Evolutionary conservation across 2,888 invertebrate genomes (phyloP).

Genomic region (Oithona nana): DNA sequence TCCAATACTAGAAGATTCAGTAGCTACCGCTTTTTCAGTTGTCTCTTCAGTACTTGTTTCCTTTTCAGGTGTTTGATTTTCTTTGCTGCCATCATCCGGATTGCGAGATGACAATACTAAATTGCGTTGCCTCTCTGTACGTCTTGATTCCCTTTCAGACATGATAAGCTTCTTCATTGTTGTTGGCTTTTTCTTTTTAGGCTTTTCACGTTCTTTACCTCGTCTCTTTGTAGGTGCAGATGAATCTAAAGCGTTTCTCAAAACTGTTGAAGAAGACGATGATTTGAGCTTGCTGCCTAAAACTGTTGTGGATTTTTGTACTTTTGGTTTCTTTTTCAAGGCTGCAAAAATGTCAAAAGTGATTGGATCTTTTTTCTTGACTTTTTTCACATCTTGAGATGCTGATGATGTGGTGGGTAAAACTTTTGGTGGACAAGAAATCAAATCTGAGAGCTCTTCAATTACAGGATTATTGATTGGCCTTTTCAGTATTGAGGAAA

Average conservation of each 20-base stretch:
- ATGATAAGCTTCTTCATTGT: slow-evolving; percentile 23
- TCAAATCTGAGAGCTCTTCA: no score
- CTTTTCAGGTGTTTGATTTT: not conserved
- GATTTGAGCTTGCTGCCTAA: not conserved
- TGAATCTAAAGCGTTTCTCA: slow-evolving; percentile 25
- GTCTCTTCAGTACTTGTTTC: not conserved
- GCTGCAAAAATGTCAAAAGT: not conserved
- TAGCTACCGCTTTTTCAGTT: not conserved
- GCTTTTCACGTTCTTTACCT: slow-evolving; percentile 30
- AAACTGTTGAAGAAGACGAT: not conserved
- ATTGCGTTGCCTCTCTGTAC: not conserved
- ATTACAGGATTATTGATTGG: not conserved
- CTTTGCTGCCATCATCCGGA: not conserved
- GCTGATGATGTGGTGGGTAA: no score
- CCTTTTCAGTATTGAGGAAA: not conserved
- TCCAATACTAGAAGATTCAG: no score
- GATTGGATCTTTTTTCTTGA: not conserved
- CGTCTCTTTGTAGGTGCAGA: slow-evolving; percentile 27
- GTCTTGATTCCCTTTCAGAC: slow-evolving; percentile 23
- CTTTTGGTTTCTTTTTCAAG: not conserved
- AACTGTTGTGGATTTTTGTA: not conserved
- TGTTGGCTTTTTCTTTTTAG: slow-evolving; percentile 27
- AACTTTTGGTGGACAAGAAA: no score
- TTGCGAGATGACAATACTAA: not conserved
- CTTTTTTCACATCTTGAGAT: no score